phyloP scores from a whole-genome alignment of 2,113 vertebrate genomes.

The Sylvietta virens region DNA sequence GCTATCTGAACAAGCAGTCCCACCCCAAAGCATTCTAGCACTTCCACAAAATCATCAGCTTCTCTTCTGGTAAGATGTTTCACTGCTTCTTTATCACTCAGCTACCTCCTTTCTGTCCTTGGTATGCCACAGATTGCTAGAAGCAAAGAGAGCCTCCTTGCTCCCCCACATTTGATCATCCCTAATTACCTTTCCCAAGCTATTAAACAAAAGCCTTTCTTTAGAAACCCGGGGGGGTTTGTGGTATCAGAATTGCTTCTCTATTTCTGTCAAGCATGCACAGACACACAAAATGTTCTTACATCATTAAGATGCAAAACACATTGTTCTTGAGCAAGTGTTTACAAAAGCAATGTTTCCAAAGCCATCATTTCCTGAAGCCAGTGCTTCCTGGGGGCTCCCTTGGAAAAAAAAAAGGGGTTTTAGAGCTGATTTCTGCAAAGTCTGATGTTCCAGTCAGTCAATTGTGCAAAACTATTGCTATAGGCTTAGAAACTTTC shows the following conservation, averaged over 20 bases:
- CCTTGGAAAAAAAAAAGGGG: background rate
- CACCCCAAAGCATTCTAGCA: background rate
- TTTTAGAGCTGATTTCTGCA: background rate
- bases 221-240: background rate
- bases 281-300: background rate
- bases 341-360: background rate
- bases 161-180: background rate
- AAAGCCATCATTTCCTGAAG: background rate
- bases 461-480: background rate
- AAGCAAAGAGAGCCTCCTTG: background rate
- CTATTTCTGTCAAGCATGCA: background rate
- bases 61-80: background rate
- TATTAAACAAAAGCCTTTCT: background rate
- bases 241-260: background rate
- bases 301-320: background rate
- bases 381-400: background rate
- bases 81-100: background rate
- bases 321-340: background rate
- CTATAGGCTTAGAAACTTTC: background rate
- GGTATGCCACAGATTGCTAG: background rate
- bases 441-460: background rate
- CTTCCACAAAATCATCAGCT: background rate
- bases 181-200: background rate
- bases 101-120: background rate
- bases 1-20: background rate